Conservation (phyloP, 1,140 invertebrate genomes). For the Leucophenga varia region DNA sequence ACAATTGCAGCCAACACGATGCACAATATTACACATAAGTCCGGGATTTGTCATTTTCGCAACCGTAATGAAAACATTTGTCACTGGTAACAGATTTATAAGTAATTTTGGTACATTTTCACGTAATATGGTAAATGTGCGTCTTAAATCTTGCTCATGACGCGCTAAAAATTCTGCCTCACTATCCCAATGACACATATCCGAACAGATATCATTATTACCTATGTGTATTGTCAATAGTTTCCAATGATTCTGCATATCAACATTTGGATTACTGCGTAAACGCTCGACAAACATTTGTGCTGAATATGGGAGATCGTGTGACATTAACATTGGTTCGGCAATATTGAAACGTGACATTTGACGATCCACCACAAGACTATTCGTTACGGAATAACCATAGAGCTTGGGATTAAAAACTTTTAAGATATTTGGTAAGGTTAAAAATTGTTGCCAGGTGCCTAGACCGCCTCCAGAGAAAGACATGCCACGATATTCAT, state of each 20-base stretch:
- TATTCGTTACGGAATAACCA: constrained; percentile 57
- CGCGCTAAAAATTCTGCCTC: constrained; percentile 21
- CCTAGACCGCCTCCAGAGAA: constrained; percentile 61
- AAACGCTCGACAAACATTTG: constrained; percentile 63
- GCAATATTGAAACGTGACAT: constrained; percentile 64
- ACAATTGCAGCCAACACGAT: constrained; percentile 59
- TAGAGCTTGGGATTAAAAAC: constrained; percentile 65
- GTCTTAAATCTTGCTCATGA: constrained; percentile 34
- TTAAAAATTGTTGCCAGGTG: constrained; percentile 61
- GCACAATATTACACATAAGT: constrained; percentile 50
- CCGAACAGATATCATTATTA: constrained; percentile 69
- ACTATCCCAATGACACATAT: constrained; percentile 59
- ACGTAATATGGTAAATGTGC: constrained; percentile 34
- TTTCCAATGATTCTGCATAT: constrained; percentile 71
- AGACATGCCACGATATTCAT: constrained; percentile 38
- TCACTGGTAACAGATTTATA: constrained; percentile 36
- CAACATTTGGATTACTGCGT: constrained; percentile 60
- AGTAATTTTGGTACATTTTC: constrained; percentile 43
- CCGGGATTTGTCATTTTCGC: constrained; percentile 39
- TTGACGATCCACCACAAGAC: constrained; percentile 28
- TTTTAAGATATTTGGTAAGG: constrained; percentile 63
- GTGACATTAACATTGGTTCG: constrained; percentile 62
- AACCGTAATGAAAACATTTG: constrained; percentile 41
- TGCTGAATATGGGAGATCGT: constrained; percentile 66
- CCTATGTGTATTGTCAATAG: constrained; percentile 68